Base-by-base conservation (phyloP, 2,113 vertebrate genomes). In the Eubucco bourcierii region DNA sequence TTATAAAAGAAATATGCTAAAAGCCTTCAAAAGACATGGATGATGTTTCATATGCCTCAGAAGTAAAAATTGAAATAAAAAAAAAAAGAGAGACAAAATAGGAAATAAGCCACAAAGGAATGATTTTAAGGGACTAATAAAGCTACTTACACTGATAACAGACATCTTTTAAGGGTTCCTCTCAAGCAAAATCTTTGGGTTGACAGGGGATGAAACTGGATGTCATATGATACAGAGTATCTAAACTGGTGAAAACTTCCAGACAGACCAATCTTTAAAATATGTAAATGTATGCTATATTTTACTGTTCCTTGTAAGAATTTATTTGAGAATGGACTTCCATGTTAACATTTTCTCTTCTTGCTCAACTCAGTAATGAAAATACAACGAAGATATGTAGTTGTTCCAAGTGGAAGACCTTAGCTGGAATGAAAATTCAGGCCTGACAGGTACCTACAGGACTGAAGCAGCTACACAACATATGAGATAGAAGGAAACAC, bases 21-120 rank as follows among this genome's bases (percentile, higher is more conserved):
- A 95, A 92, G 46, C 23, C 68, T 87, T 90, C 58, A 21, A 90
- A 90, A 47, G 37, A 50, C 39, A 84, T 18, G 94, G 68, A 76
- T 70, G 21, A 19, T 72, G 19, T 80, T 88, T 94, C 21, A 25
- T 68, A 84, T 81, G 53, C 29, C 82, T 65, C 70, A 66, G 12
- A 64, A 75, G 21, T 61, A 66, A 87, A 31, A 80, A 87, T 60
- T 7, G 4, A 2, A 28, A 15, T 15, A 20, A 8, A 14, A 18
- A 11, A 14, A 18, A 11, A 16, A 10, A 24, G 1, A 2, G 11
- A 59, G 44, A 1, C 1, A 17, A 56, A 56, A 56, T 16, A 39
- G 9, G 1, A 1, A 2, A 28, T 75, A 64, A 44, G 1, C 1
- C 9, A 17, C 47, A 47, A 34, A 64, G 27, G 37, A 3, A 4